These are phyloP conservation scores for Prionace glauca DNA, from an alignment of 2,797 vertebrate species.

Conservation along the genomic window DNA sequence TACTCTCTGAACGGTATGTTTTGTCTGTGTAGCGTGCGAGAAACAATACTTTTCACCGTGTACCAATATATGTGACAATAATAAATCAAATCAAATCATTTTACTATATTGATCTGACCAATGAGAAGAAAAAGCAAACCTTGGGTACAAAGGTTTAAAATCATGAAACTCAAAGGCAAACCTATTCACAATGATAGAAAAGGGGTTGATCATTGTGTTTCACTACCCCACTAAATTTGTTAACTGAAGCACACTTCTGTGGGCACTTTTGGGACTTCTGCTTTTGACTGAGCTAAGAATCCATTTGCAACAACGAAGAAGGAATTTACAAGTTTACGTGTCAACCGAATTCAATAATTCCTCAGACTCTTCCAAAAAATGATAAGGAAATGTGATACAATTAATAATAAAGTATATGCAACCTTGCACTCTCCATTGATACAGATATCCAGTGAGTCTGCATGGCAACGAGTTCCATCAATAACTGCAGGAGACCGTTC, in stretches of 20 bases:
- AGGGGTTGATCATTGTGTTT: neutral
- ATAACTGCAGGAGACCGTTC: conserved; percentile 92
- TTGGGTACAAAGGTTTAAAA: neutral
- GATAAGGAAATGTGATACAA: neutral
- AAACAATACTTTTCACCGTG: too few species aligned
- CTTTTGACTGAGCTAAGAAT: neutral
- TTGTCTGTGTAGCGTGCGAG: too few species aligned
- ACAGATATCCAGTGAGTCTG: conserved; percentile 94
- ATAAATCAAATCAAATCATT: neutral
- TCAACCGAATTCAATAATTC: neutral
- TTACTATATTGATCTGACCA: neutral
- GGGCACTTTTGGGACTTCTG: neutral
- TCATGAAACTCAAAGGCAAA: neutral
- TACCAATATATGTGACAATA: too few species aligned
- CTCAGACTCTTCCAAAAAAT: neutral
- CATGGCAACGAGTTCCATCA: conserved; percentile 90
- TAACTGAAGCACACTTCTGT: neutral
- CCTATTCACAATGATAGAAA: neutral
- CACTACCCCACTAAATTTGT: neutral
- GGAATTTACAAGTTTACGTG: neutral
- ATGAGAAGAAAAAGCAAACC: neutral
- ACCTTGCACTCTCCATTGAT: conserved; percentile 99
- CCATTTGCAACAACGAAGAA: too few species aligned
- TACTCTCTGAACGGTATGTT: too few species aligned
- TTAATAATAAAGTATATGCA: conserved; percentile 41